Evolutionary conservation across 2,888 invertebrate species (phyloP).

Genomic region (Agrotis puta): DNA sequence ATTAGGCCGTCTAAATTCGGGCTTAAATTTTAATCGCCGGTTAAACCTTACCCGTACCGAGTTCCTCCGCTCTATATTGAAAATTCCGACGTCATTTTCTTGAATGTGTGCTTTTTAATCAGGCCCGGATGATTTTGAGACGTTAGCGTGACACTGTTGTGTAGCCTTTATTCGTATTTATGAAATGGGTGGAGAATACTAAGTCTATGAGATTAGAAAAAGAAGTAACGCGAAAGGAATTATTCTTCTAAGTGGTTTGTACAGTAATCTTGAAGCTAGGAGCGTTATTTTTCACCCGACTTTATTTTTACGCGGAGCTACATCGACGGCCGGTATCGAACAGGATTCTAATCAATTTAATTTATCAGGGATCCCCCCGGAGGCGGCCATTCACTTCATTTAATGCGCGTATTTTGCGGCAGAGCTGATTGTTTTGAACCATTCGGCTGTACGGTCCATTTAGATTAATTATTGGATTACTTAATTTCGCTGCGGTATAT

Average conservation of each 20-base stretch:
- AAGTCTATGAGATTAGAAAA: slow-evolving; percentile 40
- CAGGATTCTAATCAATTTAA: slow-evolving; percentile 91
- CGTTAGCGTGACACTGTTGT: slow-evolving; percentile 58
- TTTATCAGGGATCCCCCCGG: slow-evolving; percentile 90
- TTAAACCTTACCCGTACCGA: slow-evolving; percentile 80
- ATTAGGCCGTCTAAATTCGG: slow-evolving; percentile 88
- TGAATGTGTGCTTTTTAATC: slow-evolving; percentile 79
- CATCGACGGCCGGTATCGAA: slow-evolving; percentile 87
- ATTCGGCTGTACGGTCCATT: slow-evolving; percentile 91
- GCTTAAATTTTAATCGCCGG: slow-evolving; percentile 87
- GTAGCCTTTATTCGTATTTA: slow-evolving; percentile 19
- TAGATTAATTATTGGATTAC: slow-evolving; percentile 91
- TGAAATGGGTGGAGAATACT: slow-evolving; percentile 26
- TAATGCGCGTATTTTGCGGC: slow-evolving; percentile 91
- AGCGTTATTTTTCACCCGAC: slow-evolving; percentile 87
- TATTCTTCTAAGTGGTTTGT: slow-evolving; percentile 72
- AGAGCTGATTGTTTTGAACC: slow-evolving; percentile 91
- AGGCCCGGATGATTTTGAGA: slow-evolving; percentile 69
- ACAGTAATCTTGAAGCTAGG: slow-evolving; percentile 76
- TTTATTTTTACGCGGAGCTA: slow-evolving; percentile 88
- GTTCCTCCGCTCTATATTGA: slow-evolving; percentile 79
- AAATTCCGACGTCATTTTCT: slow-evolving; percentile 82
- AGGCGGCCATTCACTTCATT: slow-evolving; percentile 91
- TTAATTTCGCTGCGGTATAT: slow-evolving; percentile 88
- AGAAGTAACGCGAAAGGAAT: slow-evolving; percentile 62